Conservation (phyloP, 2,888 invertebrate genomes). For the Lydus trimaculatus region DNA sequence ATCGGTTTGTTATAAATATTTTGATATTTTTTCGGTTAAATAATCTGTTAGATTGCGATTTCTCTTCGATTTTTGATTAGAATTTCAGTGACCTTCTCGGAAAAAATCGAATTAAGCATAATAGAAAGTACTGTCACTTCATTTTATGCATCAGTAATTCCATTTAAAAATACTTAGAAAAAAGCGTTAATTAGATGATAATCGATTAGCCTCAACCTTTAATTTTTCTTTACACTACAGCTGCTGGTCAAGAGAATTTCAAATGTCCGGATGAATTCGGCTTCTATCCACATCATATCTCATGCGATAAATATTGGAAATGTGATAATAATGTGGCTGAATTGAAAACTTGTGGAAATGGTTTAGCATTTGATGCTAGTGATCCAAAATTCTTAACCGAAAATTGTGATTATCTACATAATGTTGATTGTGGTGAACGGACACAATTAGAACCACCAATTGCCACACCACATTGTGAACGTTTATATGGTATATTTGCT, state of each 20-base stretch:
- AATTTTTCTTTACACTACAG: slow-evolving; percentile 56
- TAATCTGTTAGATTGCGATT: neutral
- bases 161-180: neutral
- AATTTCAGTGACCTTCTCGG: slow-evolving; percentile 21
- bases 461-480: slow-evolving; percentile 81
- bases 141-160: neutral
- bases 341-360: slow-evolving; percentile 93
- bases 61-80: neutral
- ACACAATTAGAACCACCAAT: slow-evolving; percentile 86
- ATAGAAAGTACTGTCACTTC: slow-evolving; percentile 29
- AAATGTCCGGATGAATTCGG: slow-evolving; percentile 95
- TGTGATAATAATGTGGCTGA: slow-evolving; percentile 90
- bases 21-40: too few relatives aligned
- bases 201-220: neutral
- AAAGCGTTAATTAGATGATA: neutral
- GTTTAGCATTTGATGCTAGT: slow-evolving; percentile 87
- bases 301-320: slow-evolving; percentile 96
- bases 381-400: slow-evolving; percentile 91
- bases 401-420: slow-evolving; percentile 95
- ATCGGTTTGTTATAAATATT: neutral
- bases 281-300: slow-evolving; percentile 88
- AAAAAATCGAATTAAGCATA: slow-evolving; percentile 13
- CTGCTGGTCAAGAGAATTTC: slow-evolving; percentile 81
- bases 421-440: slow-evolving; percentile 91
- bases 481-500: slow-evolving; percentile 91